Base-by-base conservation (phyloP, 2,113 vertebrate genomes). In the Lonchura striata region DNA sequence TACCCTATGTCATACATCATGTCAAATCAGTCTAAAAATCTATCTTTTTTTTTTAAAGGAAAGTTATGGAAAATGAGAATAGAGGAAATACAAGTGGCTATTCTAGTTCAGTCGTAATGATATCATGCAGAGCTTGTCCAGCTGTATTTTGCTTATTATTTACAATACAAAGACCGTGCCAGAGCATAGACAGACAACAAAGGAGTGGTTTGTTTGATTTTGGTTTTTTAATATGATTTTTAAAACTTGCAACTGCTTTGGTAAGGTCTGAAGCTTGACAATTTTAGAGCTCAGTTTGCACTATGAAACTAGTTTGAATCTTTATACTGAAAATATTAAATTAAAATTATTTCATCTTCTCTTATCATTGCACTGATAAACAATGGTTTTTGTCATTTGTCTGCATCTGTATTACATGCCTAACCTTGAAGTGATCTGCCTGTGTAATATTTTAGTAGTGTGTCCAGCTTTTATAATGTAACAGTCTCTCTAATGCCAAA, bases 381-480 rank as follows among this genome's bases (percentile, higher is more conserved):
- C 2, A 50, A n/a, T 9, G 24, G 24, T 56, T 65, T 72, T 77
- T 13, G 46, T 44, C 0, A 0, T 37, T 82, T 2, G 3, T 31
- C 13, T 60, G 20, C 9, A n/a, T n/a, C 60, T 75, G 5, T 39
- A 15, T 69, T 64, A 39, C 9, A 50, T 41, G 6, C 7, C 7
- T 69, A 79, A 85, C 10, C 15, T 60, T 65, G 21, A 68, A 75
- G 13, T 42, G 4, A 74, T 77, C 11, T 59, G 31, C 11, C 21
- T 71, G 7, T 57, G 20, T 33, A 56, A 52, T 3, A 79, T 22
- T 31, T 74, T 31, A 41, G 65, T 70, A 59, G 10, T 35, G 6
- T 44, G 11, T 63, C n/a, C 31, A 28, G 5, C 2, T 49, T 75
- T 77, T 92, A n/a, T 76, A 11, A 8, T 79, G 11, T 15, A 90